Conservation (phyloP, 1,140 invertebrate species). For the Lanistes nyassanus region DNA sequence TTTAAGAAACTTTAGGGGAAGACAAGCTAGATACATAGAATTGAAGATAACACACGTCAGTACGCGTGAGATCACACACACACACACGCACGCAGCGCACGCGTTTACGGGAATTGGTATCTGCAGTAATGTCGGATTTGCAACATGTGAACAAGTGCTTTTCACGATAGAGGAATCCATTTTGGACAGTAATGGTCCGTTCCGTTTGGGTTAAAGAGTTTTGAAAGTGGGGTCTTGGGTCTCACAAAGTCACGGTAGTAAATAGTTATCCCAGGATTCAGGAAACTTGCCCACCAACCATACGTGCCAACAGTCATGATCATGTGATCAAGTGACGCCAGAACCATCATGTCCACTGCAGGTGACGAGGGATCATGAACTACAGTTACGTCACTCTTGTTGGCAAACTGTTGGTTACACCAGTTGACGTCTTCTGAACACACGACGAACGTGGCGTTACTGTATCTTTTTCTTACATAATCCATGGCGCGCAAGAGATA, state of each 20-base stretch:
- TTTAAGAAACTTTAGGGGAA: too few species aligned
- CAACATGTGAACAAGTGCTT: too few species aligned
- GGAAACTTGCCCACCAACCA: conserved; percentile 52
- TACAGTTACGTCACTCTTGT: conserved; percentile 3
- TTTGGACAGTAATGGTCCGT: too few species aligned
- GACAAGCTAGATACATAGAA: too few species aligned
- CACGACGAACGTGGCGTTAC: background rate
- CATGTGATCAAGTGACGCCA: conserved; percentile 45
- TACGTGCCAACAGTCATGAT: conserved; percentile 50
- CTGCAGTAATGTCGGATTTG: too few species aligned
- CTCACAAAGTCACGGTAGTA: conserved; percentile 40
- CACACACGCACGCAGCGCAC: too few species aligned
- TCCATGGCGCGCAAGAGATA: conserved; percentile 16
- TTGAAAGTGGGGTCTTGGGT: conserved; percentile 17
- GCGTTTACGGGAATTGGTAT: too few species aligned
- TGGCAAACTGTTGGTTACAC: background rate
- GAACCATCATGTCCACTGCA: conserved; percentile 46
- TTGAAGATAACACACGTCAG: too few species aligned
- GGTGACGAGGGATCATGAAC: background rate
- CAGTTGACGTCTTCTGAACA: background rate
- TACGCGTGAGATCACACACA: too few species aligned
- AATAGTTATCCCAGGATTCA: conserved; percentile 41
- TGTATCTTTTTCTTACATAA: background rate
- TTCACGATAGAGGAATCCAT: too few species aligned
- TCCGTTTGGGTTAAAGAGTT: too few species aligned